Evolutionary conservation across 2,888 invertebrate species (phyloP).

Genomic region (Drymonia ruficornis): DNA sequence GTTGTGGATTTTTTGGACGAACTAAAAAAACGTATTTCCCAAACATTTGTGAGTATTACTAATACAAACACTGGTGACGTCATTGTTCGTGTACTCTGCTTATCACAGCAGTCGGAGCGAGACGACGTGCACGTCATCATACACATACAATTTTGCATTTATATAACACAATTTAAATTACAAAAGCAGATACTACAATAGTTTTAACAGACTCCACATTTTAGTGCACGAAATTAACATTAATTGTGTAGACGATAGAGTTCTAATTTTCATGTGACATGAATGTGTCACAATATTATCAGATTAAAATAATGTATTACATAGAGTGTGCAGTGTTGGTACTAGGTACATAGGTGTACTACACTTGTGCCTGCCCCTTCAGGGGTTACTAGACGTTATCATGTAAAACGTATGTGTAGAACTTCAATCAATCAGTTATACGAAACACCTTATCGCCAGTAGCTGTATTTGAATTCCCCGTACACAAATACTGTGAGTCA

Average conservation of each 20-base stretch:
- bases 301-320: background rate
- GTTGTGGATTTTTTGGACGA: background rate
- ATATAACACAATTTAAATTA: background rate
- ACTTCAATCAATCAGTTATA: no score
- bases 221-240: background rate
- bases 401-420: no score
- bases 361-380: no score
- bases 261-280: background rate
- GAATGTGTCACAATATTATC: background rate
- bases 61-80: background rate
- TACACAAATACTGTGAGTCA: background rate
- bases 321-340: background rate
- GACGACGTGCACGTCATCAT: background rate
- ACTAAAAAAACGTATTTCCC: background rate
- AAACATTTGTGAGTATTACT: background rate
- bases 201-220: no score
- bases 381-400: no score
- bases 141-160: background rate
- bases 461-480: background rate
- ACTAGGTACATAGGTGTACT: no score
- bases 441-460: no score
- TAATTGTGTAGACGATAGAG: background rate
- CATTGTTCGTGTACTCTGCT: background rate
- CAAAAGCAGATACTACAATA: background rate
- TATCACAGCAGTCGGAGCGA: constrained; percentile 3